A percentile compares a stretch with the other conserved stretches of the same genome.
Conservation (phyloP, 2,797 vertebrate genomes). For the Otolemur crassicaudatus region DNA sequence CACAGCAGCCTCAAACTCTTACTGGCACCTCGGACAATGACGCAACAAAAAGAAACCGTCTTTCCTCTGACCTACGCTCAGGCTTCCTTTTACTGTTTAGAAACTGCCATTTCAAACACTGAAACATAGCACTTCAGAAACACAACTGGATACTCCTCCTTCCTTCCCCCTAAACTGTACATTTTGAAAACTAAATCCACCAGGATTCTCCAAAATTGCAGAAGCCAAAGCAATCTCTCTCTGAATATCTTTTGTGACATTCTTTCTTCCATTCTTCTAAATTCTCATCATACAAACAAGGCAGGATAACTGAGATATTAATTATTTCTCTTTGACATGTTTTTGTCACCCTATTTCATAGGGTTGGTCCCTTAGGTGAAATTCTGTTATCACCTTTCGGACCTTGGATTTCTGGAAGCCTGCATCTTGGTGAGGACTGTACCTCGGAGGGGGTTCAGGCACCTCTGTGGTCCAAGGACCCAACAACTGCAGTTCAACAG, state of each 20-base stretch:
- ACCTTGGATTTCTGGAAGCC: background rate
- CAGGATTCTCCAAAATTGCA: background rate
- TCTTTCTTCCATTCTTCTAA: background rate
- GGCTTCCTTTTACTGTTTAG: background rate
- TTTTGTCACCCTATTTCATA: background rate
- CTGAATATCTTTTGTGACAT: background rate
- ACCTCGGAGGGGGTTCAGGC: background rate
- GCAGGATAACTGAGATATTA: background rate
- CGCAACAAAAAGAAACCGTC: background rate
- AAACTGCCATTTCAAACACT: background rate
- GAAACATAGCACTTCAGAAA: background rate
- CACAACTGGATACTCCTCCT: rapidly evolving
- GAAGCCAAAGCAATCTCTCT: background rate
- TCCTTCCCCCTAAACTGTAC: too few species aligned
- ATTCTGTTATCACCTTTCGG: background rate
- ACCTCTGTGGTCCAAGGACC: background rate
- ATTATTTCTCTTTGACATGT: background rate
- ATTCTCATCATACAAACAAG: background rate
- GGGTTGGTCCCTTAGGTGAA: background rate
- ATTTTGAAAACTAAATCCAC: background rate
- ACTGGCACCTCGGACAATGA: background rate
- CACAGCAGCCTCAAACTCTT: background rate
- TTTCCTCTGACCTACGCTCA: background rate
- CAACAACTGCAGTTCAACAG: background rate
- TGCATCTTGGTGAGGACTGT: too few species aligned